A percentile compares a stretch with the other conserved stretches of the same genome.
Conservation (phyloP, 2,888 invertebrate species). For the Cephonodes hylas region DNA sequence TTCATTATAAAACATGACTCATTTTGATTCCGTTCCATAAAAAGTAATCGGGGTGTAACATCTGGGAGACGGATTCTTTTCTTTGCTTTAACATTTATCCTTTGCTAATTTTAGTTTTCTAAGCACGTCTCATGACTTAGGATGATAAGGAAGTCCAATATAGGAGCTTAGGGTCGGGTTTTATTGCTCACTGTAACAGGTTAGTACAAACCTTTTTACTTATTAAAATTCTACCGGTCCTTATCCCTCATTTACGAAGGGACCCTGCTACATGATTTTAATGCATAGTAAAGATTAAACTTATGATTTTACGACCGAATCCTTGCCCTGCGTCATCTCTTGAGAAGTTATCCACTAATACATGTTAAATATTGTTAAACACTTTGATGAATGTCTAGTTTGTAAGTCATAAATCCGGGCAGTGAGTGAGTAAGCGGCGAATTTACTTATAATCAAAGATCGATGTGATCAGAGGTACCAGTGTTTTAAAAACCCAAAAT, state of each 20-base stretch:
- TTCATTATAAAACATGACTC: slow-evolving; percentile 4
- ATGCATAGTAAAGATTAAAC: neutral
- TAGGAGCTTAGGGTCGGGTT: slow-evolving; percentile 26
- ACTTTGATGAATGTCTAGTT: too few relatives aligned
- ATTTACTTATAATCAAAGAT: too few relatives aligned
- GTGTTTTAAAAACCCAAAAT: too few relatives aligned
- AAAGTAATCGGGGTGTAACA: slow-evolving; percentile 20
- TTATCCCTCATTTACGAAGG: neutral
- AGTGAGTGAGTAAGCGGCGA: too few relatives aligned
- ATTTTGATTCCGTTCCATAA: neutral
- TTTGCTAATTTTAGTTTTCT: slow-evolving; percentile 37
- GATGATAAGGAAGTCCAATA: slow-evolving; percentile 45
- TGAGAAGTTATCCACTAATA: neutral
- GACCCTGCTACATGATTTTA: neutral
- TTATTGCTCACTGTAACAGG: neutral
- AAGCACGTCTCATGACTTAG: slow-evolving; percentile 39
- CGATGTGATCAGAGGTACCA: too few relatives aligned
- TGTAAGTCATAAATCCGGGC: too few relatives aligned
- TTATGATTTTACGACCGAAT: neutral
- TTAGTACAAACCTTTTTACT: neutral
- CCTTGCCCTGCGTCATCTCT: neutral
- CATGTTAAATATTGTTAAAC: neutral
- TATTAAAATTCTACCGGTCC: neutral
- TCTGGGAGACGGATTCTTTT: slow-evolving; percentile 17
- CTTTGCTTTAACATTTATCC: slow-evolving; percentile 29